phyloP scores from a whole-genome alignment of 2,888 invertebrate genomes.

The Camptogramma bilineatum region DNA sequence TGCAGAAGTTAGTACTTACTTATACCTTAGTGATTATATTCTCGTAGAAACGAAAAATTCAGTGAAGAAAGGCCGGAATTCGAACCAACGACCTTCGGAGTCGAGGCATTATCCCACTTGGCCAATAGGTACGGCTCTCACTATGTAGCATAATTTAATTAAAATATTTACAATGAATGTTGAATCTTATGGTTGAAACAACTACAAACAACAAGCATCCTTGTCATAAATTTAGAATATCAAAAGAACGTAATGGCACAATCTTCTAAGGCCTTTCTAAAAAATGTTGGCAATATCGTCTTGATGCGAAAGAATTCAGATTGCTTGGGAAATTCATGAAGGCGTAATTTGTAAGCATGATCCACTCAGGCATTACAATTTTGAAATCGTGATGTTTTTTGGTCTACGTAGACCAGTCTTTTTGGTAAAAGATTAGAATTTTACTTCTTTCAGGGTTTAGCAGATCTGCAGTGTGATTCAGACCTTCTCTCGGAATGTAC shows the following conservation, averaged over 20 bases:
- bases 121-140: too few relatives aligned
- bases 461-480: too few relatives aligned
- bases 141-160: too few relatives aligned
- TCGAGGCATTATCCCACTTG: too few relatives aligned
- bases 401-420: neutral
- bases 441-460: neutral
- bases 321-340: slow-evolving; percentile 27
- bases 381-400: slow-evolving; percentile 10
- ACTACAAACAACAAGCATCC: neutral
- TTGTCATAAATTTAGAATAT: slow-evolving; percentile 4
- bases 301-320: slow-evolving; percentile 11
- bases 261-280: slow-evolving; percentile 11
- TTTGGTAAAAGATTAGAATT: neutral
- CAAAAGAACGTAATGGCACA: slow-evolving; percentile 2
- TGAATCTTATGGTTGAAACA: neutral
- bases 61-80: too few relatives aligned
- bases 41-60: too few relatives aligned
- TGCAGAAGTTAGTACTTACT: too few relatives aligned
- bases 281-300: slow-evolving; percentile 18
- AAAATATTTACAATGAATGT: too few relatives aligned
- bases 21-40: too few relatives aligned
- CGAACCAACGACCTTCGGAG: too few relatives aligned
- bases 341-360: slow-evolving; percentile 6
- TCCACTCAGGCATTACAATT: slow-evolving; percentile 14
- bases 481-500: too few relatives aligned